phyloP scores from a whole-genome alignment of 2,113 vertebrate genomes.

The Chlorodrepanis virens region DNA sequence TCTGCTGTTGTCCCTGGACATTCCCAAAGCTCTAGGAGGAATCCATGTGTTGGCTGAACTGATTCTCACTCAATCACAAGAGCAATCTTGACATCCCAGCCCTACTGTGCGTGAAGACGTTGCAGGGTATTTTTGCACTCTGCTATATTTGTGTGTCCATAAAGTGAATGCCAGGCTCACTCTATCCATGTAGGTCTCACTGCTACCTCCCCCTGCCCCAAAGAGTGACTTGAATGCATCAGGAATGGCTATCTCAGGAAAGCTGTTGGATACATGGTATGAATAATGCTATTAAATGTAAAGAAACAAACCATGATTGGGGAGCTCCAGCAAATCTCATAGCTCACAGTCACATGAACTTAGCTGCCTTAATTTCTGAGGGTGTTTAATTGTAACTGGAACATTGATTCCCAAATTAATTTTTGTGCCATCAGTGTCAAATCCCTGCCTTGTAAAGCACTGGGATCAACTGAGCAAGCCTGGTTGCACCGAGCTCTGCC shows the following conservation, averaged over 20 bases:
- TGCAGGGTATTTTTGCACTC: neutral
- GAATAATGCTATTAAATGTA: neutral
- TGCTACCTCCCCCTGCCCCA: neutral
- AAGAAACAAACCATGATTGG: neutral
- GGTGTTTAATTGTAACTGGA: slow-evolving; percentile 13
- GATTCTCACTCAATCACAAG: neutral
- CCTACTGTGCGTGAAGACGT: neutral
- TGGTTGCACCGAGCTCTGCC: neutral
- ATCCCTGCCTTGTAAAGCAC: neutral
- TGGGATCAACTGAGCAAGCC: neutral
- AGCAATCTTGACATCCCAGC: neutral
- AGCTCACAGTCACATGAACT: neutral
- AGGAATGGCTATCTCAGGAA: neutral
- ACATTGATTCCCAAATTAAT: neutral
- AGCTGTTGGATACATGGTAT: neutral
- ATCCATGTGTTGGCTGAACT: neutral
- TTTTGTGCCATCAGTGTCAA: neutral
- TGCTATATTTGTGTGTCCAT: neutral
- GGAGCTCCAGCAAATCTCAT: neutral
- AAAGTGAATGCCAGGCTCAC: neutral
- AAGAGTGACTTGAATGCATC: neutral
- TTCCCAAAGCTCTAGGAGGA: neutral
- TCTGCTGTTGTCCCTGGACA: neutral
- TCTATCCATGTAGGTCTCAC: neutral
- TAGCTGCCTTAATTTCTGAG: neutral